Percentiles rank a stretch among this genome's conserved stretches.
phyloP scores from a whole-genome alignment of 2,113 vertebrate genomes.

The Ailurus styani region DNA sequence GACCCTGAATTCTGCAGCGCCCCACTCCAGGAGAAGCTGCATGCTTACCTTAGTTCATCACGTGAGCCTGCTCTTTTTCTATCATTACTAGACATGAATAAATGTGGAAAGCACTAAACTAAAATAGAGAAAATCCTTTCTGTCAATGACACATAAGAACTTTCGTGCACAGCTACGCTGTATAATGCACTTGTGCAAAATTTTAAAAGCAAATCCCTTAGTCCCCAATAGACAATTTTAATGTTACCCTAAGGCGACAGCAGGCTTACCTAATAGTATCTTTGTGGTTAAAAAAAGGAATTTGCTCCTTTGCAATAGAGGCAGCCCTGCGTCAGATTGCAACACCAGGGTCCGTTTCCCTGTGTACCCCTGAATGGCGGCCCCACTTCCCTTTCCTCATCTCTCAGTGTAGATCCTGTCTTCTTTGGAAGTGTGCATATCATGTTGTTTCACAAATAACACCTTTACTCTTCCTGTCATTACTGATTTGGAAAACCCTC shows the following conservation, averaged over 20 bases:
- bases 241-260: background rate
- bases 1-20: rapidly evolving
- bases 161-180: background rate
- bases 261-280: background rate
- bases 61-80: background rate
- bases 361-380: background rate
- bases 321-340: background rate
- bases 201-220: background rate
- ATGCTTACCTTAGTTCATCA: background rate
- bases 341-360: background rate
- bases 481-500: background rate
- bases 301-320: background rate
- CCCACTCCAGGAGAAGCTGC: background rate
- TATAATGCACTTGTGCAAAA: background rate
- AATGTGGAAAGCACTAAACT: background rate
- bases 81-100: background rate
- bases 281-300: background rate
- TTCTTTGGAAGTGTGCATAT: background rate
- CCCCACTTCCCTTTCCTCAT: background rate
- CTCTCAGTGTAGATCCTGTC: background rate
- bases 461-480: background rate
- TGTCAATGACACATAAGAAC: background rate
- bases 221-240: background rate
- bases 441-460: background rate
- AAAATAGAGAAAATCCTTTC: background rate